Conservation (phyloP, 1,140 invertebrate species). For the Apis laboriosa region DNA sequence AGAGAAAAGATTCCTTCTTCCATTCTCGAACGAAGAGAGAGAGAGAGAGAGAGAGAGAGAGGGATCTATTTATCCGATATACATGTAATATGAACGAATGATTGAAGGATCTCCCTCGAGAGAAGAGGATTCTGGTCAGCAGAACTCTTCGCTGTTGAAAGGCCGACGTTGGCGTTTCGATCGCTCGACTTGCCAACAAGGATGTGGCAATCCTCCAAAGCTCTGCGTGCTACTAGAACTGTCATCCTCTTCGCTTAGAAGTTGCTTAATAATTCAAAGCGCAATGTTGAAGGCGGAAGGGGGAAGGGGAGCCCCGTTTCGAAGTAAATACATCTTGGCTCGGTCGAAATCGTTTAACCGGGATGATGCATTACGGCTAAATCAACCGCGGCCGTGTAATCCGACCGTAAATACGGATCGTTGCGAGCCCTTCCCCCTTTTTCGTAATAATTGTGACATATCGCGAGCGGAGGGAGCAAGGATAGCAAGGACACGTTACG, state of each 20-base stretch:
- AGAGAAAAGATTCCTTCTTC: too few relatives aligned
- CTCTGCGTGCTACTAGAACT: constrained; percentile 12
- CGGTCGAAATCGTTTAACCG: constrained; percentile 35
- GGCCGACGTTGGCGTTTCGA: constrained; percentile 26
- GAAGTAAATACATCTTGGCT: constrained; percentile 24
- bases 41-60: too few relatives aligned
- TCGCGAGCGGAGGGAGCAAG: too few relatives aligned
- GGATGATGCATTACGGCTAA: constrained; percentile 44
- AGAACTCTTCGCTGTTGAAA: constrained; percentile 11
- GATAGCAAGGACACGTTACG: too few relatives aligned
- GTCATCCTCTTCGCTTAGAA: constrained; percentile 39
- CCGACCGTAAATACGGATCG: constrained; percentile 34
- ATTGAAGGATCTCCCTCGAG: neutral
- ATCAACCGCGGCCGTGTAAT: constrained; percentile 41
- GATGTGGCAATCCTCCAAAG: constrained; percentile 47
- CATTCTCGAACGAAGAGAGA: too few relatives aligned
- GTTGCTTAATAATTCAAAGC: constrained; percentile 48
- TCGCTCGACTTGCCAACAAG: constrained; percentile 21
- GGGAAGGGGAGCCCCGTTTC: neutral
- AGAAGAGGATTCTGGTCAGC: constrained; percentile 26
- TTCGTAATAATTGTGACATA: constrained; percentile 29
- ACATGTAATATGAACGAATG: too few relatives aligned
- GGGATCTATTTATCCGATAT: neutral
- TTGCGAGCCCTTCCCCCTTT: neutral
- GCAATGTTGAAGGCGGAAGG: neutral